These are phyloP conservation scores for Belonocnema kinseyi DNA, from an alignment of 1,140 invertebrate genomes.

Conservation along the genomic window DNA sequence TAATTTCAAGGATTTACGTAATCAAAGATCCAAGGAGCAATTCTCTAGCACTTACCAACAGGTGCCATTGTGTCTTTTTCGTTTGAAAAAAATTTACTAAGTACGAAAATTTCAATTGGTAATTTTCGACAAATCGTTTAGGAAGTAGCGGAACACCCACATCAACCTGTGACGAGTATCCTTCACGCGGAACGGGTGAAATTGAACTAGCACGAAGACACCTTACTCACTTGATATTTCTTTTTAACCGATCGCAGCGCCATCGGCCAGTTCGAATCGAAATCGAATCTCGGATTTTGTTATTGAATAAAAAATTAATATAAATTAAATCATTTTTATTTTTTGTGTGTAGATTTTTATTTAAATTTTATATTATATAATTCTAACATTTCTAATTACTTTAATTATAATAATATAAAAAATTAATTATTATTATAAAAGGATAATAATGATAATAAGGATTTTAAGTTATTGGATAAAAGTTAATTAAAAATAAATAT, in stretches of 20 bases:
- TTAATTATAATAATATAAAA: no score
- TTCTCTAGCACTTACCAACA: conserved; percentile 68
- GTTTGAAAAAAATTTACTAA: neutral
- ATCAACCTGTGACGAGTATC: neutral
- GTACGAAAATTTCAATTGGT: neutral
- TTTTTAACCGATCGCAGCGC: conserved; percentile 28
- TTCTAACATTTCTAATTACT: no score
- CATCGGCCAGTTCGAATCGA: conserved; percentile 10
- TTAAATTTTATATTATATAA: no score
- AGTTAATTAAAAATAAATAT: no score
- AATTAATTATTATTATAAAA: no score
- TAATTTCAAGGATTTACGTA: conserved; percentile 18
- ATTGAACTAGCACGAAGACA: conserved; percentile 10
- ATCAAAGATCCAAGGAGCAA: conserved; percentile 2
- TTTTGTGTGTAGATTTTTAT: no score
- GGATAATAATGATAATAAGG: no score
- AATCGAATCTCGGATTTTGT: neutral
- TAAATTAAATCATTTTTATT: neutral
- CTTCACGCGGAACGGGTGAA: conserved; percentile 9
- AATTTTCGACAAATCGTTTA: neutral
- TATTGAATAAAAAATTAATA: neutral
- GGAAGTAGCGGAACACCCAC: neutral
- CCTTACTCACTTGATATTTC: conserved; percentile 9
- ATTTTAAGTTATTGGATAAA: no score
- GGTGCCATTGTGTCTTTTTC: conserved; percentile 72